Evolutionary conservation across 2,888 invertebrate species (phyloP).

Genomic region (Drosophila incognita): DNA sequence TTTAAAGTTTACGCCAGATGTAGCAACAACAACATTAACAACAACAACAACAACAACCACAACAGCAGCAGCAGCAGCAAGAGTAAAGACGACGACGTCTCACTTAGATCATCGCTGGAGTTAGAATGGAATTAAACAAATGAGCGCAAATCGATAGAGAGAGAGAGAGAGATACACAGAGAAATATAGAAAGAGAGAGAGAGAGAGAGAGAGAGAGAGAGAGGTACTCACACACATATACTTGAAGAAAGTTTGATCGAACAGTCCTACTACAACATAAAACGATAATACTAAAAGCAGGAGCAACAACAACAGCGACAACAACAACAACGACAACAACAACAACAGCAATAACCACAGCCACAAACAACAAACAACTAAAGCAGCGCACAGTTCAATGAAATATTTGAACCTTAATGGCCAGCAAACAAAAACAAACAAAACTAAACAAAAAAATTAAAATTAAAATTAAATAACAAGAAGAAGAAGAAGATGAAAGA

Average conservation of each 20-base stretch:
- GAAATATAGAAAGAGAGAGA: background rate
- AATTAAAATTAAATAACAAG: background rate
- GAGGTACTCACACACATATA: slow-evolving; percentile 11
- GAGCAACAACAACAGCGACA: background rate
- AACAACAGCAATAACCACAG: slow-evolving; percentile 26
- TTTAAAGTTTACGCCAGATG: slow-evolving; percentile 70
- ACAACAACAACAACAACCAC: slow-evolving; percentile 13
- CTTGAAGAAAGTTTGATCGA: slow-evolving; percentile 29
- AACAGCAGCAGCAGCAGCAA: slow-evolving; percentile 18
- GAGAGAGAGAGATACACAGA: background rate
- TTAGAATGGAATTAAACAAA: slow-evolving; percentile 80
- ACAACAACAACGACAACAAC: slow-evolving; percentile 10
- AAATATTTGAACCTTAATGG: slow-evolving; percentile 58
- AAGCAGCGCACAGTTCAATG: slow-evolving; percentile 43
- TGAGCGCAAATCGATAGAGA: slow-evolving; percentile 44
- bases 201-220: background rate
- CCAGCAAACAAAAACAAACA: slow-evolving; percentile 59
- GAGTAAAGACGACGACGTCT: slow-evolving; percentile 55
- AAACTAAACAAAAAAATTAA: slow-evolving; percentile 14
- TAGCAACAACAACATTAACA: slow-evolving; percentile 41
- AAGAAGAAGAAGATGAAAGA: background rate
- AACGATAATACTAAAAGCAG: slow-evolving; percentile 17
- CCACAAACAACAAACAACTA: slow-evolving; percentile 24
- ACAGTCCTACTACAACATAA: slow-evolving; percentile 26
- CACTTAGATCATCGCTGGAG: slow-evolving; percentile 83